Conservation (phyloP, 2,797 vertebrate species). For the Petrocephalus sullivani region DNA sequence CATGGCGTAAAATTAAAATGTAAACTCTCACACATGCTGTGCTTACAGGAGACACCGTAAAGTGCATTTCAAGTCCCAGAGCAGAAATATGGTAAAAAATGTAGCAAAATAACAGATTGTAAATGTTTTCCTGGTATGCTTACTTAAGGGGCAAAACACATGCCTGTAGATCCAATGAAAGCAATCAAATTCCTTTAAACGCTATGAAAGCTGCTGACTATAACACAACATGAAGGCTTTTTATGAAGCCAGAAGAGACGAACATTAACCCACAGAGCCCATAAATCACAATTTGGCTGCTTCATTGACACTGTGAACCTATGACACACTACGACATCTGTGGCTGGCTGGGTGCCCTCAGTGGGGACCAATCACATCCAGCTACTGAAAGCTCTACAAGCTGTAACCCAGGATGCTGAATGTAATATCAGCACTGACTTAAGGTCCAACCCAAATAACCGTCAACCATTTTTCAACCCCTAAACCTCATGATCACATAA, state of each 20-base stretch:
- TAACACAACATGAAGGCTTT: background rate
- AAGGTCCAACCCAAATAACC: background rate
- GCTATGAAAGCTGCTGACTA: background rate
- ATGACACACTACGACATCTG: background rate
- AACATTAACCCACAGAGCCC: background rate
- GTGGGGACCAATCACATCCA: background rate
- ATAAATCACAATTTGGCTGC: background rate
- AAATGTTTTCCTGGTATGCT: background rate
- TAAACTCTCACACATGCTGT: background rate
- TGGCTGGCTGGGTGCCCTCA: background rate
- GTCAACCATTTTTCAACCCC: background rate
- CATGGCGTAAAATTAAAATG: background rate
- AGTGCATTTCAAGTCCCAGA: conserved; percentile 3
- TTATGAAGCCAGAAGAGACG: background rate
- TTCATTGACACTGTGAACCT: background rate
- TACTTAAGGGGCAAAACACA: background rate
- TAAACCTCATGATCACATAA: background rate
- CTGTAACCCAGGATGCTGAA: background rate
- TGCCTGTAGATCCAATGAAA: background rate
- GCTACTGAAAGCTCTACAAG: background rate
- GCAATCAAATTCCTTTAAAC: background rate
- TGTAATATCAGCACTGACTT: background rate
- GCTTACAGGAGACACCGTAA: background rate
- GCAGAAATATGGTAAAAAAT: background rate
- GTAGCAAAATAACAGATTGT: background rate